A percentile compares a stretch with the other conserved stretches of the same genome.
phyloP scores from a whole-genome alignment of 2,797 vertebrate species.

The Miichthys miiuy region DNA sequence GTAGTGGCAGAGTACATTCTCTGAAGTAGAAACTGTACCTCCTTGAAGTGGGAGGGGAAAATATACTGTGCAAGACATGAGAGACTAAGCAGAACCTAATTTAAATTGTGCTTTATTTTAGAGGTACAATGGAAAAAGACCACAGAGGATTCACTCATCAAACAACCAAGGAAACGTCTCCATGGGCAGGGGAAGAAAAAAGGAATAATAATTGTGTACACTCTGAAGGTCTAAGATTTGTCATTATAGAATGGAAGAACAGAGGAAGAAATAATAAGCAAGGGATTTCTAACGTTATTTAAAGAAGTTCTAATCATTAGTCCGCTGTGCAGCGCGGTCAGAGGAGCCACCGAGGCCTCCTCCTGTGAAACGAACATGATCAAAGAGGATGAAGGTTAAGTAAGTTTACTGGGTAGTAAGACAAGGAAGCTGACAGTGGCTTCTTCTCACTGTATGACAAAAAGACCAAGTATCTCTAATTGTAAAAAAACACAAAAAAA shows the following conservation, averaged over 20 bases:
- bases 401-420: conserved; percentile 61
- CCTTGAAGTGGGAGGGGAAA: conserved; percentile 58
- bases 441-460: conserved; percentile 13
- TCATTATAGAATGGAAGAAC: conserved; percentile 79
- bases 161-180: conserved; percentile 76
- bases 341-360: conserved; percentile 67
- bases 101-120: conserved; percentile 80
- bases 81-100: conserved; percentile 75
- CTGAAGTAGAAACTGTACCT: conserved; percentile 65
- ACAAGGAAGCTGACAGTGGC: conserved; percentile 37
- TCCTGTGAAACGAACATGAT: conserved; percentile 70
- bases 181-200: conserved; percentile 67
- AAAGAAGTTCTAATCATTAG: conserved; percentile 82
- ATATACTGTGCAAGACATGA: conserved; percentile 61
- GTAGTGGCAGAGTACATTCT: conserved; percentile 40
- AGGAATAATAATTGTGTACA: conserved; percentile 82
- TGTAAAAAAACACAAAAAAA: neutral
- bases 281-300: conserved; percentile 80
- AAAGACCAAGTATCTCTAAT: conserved; percentile 1
- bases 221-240: conserved; percentile 81
- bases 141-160: conserved; percentile 82
- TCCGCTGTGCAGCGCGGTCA: conserved; percentile 60
- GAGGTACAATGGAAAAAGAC: conserved; percentile 73
- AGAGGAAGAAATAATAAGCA: conserved; percentile 79
- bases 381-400: conserved; percentile 77